phyloP scores from a whole-genome alignment of 2,888 invertebrate species.

The Netelia inedita region DNA sequence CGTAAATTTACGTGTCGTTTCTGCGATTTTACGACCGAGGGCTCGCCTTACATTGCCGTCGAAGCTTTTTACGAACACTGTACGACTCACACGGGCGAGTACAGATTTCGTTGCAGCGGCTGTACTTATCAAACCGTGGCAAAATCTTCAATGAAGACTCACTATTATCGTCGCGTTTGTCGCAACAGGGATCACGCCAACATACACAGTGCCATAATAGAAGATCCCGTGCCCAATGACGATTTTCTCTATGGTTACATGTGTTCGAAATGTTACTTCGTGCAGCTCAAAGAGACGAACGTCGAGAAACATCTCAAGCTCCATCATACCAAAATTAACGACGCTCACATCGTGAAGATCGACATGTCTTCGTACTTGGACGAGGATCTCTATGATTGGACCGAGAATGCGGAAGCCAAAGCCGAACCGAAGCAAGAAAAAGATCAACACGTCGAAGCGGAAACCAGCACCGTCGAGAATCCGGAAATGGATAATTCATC shows the following conservation, averaged over 20 bases:
- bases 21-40: conserved; percentile 77
- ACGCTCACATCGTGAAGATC: conserved; percentile 85
- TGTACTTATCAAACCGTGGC: conserved; percentile 86
- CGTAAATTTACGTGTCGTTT: conserved; percentile 81
- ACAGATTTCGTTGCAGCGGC: conserved; percentile 88
- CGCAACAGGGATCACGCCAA: conserved; percentile 68
- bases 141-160: conserved; percentile 80
- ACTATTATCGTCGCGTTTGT: conserved; percentile 81
- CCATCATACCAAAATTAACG: conserved; percentile 86
- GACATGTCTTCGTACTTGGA: conserved; percentile 80
- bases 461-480: neutral
- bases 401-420: conserved; percentile 70
- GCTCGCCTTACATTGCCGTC: conserved; percentile 71
- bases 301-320: conserved; percentile 88
- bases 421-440: conserved; percentile 69
- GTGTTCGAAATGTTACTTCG: conserved; percentile 91
- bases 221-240: conserved; percentile 77
- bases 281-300: conserved; percentile 88
- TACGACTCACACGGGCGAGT: conserved; percentile 92
- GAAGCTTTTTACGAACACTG: conserved; percentile 90
- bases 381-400: conserved; percentile 59
- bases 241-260: conserved; percentile 87
- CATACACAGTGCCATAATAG: conserved; percentile 71
- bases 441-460: conserved; percentile 36
- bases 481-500: neutral